phyloP scores from a whole-genome alignment of 2,113 vertebrate species.

The Chloropsis cyanopogon region DNA sequence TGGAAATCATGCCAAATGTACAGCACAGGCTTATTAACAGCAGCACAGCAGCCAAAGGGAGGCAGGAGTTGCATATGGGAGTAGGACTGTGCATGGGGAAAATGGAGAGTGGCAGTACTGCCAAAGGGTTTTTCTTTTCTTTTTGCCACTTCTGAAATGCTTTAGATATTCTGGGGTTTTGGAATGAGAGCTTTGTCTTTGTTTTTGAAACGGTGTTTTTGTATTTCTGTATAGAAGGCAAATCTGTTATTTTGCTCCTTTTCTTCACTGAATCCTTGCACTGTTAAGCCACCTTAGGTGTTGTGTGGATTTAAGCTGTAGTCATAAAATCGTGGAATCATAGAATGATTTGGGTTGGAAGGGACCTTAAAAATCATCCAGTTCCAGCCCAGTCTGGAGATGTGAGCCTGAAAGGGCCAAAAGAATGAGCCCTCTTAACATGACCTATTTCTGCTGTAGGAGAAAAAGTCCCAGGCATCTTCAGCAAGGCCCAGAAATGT shows the following conservation, averaged over 20 bases:
- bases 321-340: background rate
- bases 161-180: background rate
- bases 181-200: background rate
- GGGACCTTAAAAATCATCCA: background rate
- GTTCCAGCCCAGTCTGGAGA: background rate
- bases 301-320: background rate
- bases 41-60: conserved; percentile 43
- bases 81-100: background rate
- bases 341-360: background rate
- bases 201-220: background rate
- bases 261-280: background rate
- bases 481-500: background rate
- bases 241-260: background rate
- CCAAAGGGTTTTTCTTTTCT: background rate
- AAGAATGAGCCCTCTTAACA: background rate
- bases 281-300: background rate
- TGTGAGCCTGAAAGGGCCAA: background rate
- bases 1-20: conserved; percentile 38
- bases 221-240: background rate
- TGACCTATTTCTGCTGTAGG: background rate
- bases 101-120: background rate
- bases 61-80: background rate
- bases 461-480: background rate
- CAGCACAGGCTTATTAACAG: conserved; percentile 54
- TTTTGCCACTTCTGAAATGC: background rate